Evolutionary conservation across 2,113 vertebrate species (phyloP).

Genomic region (Anguilla rostrata): DNA sequence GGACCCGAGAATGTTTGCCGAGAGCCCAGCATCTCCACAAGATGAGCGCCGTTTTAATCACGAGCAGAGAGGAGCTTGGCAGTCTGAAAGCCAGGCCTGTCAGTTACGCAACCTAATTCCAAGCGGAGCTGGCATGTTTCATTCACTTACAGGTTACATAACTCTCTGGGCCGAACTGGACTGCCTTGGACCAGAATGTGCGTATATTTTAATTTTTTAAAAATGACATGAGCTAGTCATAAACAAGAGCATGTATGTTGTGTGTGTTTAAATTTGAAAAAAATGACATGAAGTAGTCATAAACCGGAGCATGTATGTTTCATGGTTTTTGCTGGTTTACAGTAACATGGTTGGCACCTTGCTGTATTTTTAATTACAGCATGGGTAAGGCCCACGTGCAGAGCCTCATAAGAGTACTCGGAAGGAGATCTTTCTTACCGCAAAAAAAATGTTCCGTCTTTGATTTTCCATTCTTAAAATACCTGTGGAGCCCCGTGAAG

Average conservation of each 20-base stretch:
- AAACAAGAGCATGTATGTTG: background rate
- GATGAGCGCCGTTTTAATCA: constrained; percentile 32
- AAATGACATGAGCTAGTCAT: constrained; percentile 38
- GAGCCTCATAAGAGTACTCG: background rate
- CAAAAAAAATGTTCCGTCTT: background rate
- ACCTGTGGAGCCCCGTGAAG: no score
- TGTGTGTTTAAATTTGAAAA: no score
- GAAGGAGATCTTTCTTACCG: no score
- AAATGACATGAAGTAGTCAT: no score
- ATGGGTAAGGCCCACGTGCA: background rate
- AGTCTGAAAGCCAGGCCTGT: constrained; percentile 7
- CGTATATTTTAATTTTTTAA: constrained; percentile 38
- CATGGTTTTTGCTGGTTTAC: constrained; percentile 6
- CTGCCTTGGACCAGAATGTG: background rate
- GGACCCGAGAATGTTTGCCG: background rate
- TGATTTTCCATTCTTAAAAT: no score
- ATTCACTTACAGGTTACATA: constrained; percentile 34
- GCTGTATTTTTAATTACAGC: background rate
- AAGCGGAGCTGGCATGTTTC: constrained; percentile 30
- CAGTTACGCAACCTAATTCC: constrained; percentile 39
- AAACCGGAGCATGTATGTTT: background rate
- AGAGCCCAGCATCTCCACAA: background rate
- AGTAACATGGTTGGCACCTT: background rate
- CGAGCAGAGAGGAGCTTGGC: constrained; percentile 7
- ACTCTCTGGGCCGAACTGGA: constrained; percentile 16